Evolutionary conservation across 2,888 invertebrate species (phyloP).

Genomic region (Gisinianus flammeolus): DNA sequence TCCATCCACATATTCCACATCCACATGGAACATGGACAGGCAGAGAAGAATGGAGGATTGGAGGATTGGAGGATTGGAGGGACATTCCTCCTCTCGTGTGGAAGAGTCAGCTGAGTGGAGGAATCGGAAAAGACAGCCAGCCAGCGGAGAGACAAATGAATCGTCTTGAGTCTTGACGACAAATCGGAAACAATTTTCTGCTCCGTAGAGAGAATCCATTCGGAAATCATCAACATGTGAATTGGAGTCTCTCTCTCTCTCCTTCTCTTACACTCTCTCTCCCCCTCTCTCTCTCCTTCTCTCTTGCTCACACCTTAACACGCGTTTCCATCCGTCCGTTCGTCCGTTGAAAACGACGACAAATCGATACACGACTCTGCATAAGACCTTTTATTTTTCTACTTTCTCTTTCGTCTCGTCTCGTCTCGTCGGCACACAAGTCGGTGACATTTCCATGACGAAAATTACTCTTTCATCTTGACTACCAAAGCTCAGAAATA

Average conservation of each 20-base stretch:
- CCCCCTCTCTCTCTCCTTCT: background rate
- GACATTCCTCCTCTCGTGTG: too few species aligned
- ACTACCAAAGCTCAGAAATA: too few species aligned
- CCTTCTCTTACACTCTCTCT: background rate
- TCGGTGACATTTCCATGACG: too few species aligned
- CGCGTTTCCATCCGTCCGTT: too few species aligned
- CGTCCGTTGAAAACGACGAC: too few species aligned
- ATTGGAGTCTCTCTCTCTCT: background rate
- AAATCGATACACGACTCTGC: too few species aligned
- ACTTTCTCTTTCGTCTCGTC: too few species aligned
- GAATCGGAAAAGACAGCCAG: background rate
- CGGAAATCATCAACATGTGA: background rate
- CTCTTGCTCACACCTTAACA: background rate
- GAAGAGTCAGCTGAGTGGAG: too few species aligned
- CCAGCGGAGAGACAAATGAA: conserved; percentile 37
- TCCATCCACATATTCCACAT: background rate
- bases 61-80: too few species aligned
- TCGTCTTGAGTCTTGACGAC: conserved; percentile 26
- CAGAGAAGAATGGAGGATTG: background rate
- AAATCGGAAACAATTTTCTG: conserved; percentile 42
- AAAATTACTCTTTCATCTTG: too few species aligned
- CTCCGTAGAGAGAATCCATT: conserved; percentile 15
- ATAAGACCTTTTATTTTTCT: too few species aligned
- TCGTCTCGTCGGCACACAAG: too few species aligned
- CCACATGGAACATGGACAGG: background rate